Conservation (phyloP, 2,113 vertebrate genomes). For the Odocoileus virginianus region DNA sequence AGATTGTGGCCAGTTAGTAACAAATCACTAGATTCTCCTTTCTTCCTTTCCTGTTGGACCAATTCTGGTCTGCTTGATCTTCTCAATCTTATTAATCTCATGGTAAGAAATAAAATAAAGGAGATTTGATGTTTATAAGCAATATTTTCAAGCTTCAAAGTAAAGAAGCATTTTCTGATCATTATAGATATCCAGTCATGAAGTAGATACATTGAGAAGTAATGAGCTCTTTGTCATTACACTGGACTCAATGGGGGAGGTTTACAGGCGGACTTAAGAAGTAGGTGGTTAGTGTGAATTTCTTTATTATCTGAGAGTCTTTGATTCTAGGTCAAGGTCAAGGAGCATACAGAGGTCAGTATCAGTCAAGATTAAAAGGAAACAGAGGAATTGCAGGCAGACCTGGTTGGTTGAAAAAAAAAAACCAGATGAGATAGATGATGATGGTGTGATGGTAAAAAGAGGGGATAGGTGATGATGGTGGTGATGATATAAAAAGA, state of each 20-base stretch:
- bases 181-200: neutral
- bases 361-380: neutral
- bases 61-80: neutral
- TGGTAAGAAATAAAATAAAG: neutral
- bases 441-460: neutral
- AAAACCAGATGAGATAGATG: neutral
- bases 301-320: neutral
- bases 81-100: neutral
- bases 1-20: neutral
- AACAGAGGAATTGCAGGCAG: neutral
- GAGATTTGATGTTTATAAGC: neutral
- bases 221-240: neutral
- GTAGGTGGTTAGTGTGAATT: neutral
- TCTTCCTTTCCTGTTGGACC: neutral
- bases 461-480: accelerated
- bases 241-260: neutral
- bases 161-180: neutral
- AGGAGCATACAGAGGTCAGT: neutral
- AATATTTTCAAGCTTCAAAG: neutral
- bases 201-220: neutral
- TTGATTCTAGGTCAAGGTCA: neutral
- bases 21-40: neutral
- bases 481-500: neutral
- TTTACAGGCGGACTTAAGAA: neutral
- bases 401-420: neutral